A percentile compares a stretch with the other conserved stretches of the same genome.
These are phyloP conservation scores for Nomia melanderi DNA, from an alignment of 1,140 invertebrate species.

Conservation along the genomic window DNA sequence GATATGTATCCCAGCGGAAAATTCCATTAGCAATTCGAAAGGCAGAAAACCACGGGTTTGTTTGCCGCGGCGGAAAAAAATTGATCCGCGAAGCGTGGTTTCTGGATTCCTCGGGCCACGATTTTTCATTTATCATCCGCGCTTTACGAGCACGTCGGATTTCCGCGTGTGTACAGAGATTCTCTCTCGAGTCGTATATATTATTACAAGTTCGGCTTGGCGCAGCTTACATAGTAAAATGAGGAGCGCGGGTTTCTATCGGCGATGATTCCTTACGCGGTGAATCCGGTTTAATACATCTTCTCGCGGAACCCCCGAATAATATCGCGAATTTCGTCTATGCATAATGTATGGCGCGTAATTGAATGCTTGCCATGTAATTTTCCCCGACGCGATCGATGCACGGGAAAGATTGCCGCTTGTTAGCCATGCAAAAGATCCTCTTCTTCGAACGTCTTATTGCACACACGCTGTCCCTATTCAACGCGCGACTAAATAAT, in stretches of 20 bases:
- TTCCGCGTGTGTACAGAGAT: neutral
- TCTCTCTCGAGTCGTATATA: neutral
- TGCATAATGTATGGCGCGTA: slow-evolving; percentile 4
- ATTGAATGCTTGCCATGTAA: slow-evolving; percentile 23
- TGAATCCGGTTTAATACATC: neutral
- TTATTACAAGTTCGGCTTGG: neutral
- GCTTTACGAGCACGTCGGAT: neutral
- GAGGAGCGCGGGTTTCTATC: neutral
- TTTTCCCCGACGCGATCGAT: neutral
- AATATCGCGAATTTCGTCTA: neutral
- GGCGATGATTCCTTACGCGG: neutral
- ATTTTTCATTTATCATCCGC: slow-evolving; percentile 1
- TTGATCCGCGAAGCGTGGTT: neutral
- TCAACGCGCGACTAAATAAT: too few species aligned
- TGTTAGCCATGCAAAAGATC: neutral
- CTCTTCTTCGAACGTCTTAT: too few species aligned
- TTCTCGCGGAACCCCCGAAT: neutral
- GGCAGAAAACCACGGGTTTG: too few species aligned
- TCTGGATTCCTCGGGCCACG: too few species aligned
- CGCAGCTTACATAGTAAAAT: slow-evolving; percentile 15
- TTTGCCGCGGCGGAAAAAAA: slow-evolving; percentile 3
- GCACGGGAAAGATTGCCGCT: neutral
- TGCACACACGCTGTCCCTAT: too few species aligned
- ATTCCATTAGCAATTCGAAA: neutral
- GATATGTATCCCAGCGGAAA: too few species aligned